Conservation (phyloP, 2,888 invertebrate species). For the Idaea biselata region DNA sequence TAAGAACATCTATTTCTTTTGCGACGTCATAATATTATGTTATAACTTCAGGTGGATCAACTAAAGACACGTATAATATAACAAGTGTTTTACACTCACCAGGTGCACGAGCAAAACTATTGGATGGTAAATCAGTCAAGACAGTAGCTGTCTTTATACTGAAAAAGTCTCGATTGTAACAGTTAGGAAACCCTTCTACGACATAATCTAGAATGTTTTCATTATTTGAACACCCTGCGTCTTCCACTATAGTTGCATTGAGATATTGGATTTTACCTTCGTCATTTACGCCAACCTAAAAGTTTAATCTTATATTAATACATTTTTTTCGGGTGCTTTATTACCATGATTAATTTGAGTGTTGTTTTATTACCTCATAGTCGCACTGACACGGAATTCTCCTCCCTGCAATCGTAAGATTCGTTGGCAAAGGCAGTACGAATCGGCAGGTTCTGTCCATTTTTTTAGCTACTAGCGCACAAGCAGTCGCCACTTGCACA, state of each 20-base stretch:
- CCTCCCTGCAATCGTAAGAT: constrained; percentile 81
- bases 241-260: constrained; percentile 68
- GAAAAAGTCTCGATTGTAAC: constrained; percentile 80
- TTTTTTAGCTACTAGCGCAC: constrained; percentile 81
- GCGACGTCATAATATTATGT: no score
- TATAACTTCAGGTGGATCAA: not conserved
- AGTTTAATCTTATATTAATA: not conserved
- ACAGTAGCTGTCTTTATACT: constrained; percentile 63
- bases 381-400: constrained; percentile 74
- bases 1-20: no score
- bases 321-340: not conserved
- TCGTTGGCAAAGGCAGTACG: constrained; percentile 82
- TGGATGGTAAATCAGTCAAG: constrained; percentile 84
- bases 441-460: constrained; percentile 82
- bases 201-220: constrained; percentile 66
- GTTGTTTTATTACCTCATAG: constrained; percentile 73
- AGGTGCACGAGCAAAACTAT: constrained; percentile 85
- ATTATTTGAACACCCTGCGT: constrained; percentile 72
- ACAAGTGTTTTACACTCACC: constrained; percentile 54
- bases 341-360: not conserved
- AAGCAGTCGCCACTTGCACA: constrained; percentile 77
- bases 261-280: constrained; percentile 85
- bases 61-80: not conserved
- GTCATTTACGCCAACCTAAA: constrained; percentile 81
- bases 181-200: constrained; percentile 66